Base-by-base conservation (phyloP, 2,113 vertebrate genomes). In the Amblyornis subalaris region DNA sequence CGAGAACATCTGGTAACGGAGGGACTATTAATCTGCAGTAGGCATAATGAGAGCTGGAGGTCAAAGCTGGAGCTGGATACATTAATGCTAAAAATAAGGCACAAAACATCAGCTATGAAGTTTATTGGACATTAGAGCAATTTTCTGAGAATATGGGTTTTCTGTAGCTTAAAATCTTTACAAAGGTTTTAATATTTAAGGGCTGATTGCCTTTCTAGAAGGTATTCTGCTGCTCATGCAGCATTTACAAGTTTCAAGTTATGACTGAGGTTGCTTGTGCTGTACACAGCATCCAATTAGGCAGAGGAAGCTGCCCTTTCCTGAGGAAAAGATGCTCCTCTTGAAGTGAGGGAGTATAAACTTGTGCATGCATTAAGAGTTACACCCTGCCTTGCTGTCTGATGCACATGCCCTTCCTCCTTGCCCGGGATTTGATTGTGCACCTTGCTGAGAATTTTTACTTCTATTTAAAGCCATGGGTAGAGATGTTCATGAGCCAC, bases 1-100 rank as follows among this genome's bases (percentile, higher is more conserved):
- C 69, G 47, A 86, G 83, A 83, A 92, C 73, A 86, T 81, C 69
- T 92, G 80, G 79, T 89, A 95, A 95, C 71, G 33, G 51, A 84
- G 12, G 51, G 64, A 47, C 81, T 66, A 88, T 89, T 86, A 89
- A 92, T 89, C 65, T 78, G 54, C 23, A 51, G 87, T 94, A 58
- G 10, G 26, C 33, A 70, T 42, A 89, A 94, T 76, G 51, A 95
- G 53, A 84, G 29, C 84, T 74, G 60, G 23, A 65, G 36, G 22
- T 18, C 44, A 78, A 79, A 88, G 31, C 67, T 42, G 64, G 48
- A 88, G 35, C 45, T 66, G 25, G 55, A 62, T 58, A 74, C 57
- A 94, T 90, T 80, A 47, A 54, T 47, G 64, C 60, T 77, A 85
- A 75, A 91, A 85, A 72, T 82, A 72, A 72, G 7, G 53, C 66